Evolutionary conservation across 2,113 vertebrate species (phyloP).

Genomic region (Xiphias gladius): DNA sequence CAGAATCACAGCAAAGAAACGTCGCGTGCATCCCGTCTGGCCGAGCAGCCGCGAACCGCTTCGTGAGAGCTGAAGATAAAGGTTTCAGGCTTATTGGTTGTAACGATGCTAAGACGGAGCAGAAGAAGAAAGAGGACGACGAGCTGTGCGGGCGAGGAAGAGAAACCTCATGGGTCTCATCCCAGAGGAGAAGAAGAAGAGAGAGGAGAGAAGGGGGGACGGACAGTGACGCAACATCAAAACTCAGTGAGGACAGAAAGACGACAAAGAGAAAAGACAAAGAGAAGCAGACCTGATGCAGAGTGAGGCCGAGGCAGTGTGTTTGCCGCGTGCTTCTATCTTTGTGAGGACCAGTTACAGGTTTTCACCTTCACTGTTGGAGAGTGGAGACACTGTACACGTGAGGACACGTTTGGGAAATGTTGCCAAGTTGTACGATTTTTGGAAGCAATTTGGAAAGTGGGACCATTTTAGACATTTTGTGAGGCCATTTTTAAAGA

Average conservation of each 20-base stretch:
- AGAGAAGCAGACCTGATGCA: neutral
- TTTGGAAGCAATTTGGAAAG: too few relatives aligned
- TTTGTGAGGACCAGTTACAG: too few relatives aligned
- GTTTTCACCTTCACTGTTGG: too few relatives aligned
- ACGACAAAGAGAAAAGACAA: neutral
- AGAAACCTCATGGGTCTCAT: constrained; percentile 22
- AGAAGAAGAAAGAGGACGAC: neutral
- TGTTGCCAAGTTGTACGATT: too few relatives aligned
- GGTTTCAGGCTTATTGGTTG: constrained; percentile 30
- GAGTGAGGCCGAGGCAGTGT: neutral
- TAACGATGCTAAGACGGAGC: constrained; percentile 9
- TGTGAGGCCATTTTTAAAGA: too few relatives aligned
- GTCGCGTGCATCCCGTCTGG: neutral
- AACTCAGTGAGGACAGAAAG: neutral
- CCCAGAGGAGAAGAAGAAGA: constrained; percentile 14
- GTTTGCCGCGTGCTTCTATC: too few relatives aligned
- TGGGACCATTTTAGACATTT: too few relatives aligned
- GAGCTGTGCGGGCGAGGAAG: neutral
- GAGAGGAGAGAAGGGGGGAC: neutral
- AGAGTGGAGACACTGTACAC: too few relatives aligned
- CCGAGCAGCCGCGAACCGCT: neutral
- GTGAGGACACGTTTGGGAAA: too few relatives aligned
- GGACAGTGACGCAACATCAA: neutral
- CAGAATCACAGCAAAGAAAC: neutral
- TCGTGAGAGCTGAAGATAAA: constrained; percentile 7